Percentiles rank a stretch among this genome's conserved stretches.
Conservation (phyloP, 1,140 invertebrate species). For the Ganaspis sp. region DNA sequence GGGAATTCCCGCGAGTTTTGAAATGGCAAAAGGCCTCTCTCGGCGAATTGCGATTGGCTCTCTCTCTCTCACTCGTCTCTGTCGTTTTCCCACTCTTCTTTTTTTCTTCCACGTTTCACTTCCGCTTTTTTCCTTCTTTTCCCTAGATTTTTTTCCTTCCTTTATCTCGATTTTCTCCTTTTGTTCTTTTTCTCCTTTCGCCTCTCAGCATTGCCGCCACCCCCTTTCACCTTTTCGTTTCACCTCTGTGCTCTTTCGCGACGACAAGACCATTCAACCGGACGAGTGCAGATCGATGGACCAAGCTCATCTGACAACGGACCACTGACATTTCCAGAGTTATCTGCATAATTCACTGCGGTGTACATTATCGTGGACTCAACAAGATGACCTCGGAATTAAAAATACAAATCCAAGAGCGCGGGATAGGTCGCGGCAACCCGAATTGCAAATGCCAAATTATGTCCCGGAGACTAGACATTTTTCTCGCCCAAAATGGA, state of each 20-base stretch:
- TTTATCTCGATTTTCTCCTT: slow-evolving; percentile 38
- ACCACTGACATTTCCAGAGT: slow-evolving; percentile 65
- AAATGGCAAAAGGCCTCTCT: no score
- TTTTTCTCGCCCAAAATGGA: no score
- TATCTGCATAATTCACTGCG: slow-evolving; percentile 66
- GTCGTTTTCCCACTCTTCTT: background rate
- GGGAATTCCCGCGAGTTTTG: no score
- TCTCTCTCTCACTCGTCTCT: background rate
- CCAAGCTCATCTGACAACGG: slow-evolving; percentile 41
- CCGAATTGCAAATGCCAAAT: slow-evolving; percentile 53
- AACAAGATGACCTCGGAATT: slow-evolving; percentile 56
- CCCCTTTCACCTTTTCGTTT: slow-evolving; percentile 43
- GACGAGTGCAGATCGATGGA: slow-evolving; percentile 55
- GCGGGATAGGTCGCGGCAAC: slow-evolving; percentile 36
- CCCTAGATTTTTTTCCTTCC: slow-evolving; percentile 16
- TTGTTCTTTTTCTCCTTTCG: slow-evolving; percentile 50
- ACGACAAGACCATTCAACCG: slow-evolving; percentile 44
- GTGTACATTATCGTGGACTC: slow-evolving; percentile 53
- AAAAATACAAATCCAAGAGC: slow-evolving; percentile 50
- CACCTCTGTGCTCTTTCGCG: slow-evolving; percentile 51
- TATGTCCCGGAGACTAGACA: background rate
- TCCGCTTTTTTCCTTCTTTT: background rate
- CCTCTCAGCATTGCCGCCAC: slow-evolving; percentile 42
- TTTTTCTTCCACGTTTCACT: background rate
- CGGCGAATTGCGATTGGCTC: no score